These are phyloP conservation scores for Cremastinae sp. DNA, from an alignment of 2,888 invertebrate species.

Conservation along the genomic window DNA sequence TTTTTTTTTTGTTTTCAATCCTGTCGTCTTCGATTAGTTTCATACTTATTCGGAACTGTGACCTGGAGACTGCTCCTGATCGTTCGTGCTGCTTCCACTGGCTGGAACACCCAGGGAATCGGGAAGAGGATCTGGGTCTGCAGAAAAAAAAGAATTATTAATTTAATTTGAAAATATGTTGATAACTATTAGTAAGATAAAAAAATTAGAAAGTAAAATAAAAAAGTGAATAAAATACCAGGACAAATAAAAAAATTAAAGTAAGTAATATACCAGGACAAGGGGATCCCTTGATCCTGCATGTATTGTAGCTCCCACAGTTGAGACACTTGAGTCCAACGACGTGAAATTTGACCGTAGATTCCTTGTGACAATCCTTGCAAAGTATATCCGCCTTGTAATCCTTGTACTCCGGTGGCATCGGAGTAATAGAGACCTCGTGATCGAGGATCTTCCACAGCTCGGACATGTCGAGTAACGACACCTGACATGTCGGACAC, in stretches of 20 bases:
- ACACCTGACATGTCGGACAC: constrained; percentile 94
- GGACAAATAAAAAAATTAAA: too few relatives aligned
- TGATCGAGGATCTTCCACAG: constrained; percentile 91
- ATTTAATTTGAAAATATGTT: too few relatives aligned
- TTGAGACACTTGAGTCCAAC: constrained; percentile 92
- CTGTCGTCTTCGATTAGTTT: constrained; percentile 6
- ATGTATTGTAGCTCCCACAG: constrained; percentile 96
- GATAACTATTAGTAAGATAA: background rate
- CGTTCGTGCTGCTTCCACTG: constrained; percentile 69
- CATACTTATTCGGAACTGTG: constrained; percentile 60
- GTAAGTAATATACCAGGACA: constrained; percentile 76
- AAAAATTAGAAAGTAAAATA: too few relatives aligned
- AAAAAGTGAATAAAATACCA: too few relatives aligned
- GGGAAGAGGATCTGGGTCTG: constrained; percentile 73
- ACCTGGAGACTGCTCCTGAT: constrained; percentile 68
- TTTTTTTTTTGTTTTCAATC: constrained; percentile 6
- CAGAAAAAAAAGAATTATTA: constrained; percentile 1
- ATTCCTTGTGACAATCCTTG: constrained; percentile 94
- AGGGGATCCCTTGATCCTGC: constrained; percentile 87
- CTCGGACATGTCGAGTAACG: constrained; percentile 92
- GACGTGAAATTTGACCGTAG: constrained; percentile 91
- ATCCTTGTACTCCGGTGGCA: constrained; percentile 91
- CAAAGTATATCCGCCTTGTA: constrained; percentile 91
- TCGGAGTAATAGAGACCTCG: constrained; percentile 90
- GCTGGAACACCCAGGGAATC: constrained; percentile 72